A percentile compares a stretch with the other conserved stretches of the same genome.
phyloP scores from a whole-genome alignment of 1,140 invertebrate genomes.

The Saccostrea cuccullata region DNA sequence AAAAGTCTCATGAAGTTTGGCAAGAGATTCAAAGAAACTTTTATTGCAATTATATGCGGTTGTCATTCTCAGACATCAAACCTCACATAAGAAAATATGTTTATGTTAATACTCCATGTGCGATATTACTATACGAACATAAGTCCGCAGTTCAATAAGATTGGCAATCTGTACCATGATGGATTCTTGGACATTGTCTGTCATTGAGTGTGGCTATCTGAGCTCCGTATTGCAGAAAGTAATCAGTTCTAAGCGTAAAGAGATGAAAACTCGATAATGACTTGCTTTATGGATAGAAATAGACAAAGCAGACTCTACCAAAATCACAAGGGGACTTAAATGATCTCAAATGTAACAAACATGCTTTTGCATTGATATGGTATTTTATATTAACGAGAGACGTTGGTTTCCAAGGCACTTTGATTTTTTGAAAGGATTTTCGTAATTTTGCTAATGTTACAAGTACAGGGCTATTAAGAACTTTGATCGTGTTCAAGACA shows the following conservation, averaged over 20 bases:
- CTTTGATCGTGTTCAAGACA: too few species aligned
- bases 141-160: constrained; percentile 9
- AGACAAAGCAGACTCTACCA: constrained; percentile 21
- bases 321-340: constrained; percentile 24
- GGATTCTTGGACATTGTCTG: neutral
- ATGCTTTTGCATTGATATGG: constrained; percentile 31
- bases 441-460: neutral
- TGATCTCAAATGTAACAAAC: constrained; percentile 31
- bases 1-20: too few species aligned
- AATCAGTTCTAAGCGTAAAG: constrained; percentile 35
- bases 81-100: neutral
- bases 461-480: neutral
- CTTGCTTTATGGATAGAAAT: constrained; percentile 24
- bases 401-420: neutral
- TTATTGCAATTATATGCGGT: too few species aligned
- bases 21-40: too few species aligned
- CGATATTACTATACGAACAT: neutral
- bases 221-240: constrained; percentile 19
- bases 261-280: constrained; percentile 31
- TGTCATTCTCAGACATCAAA: too few species aligned
- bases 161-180: constrained; percentile 19
- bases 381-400: neutral
- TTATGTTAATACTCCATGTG: neutral
- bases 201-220: constrained; percentile 18
- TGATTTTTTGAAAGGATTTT: neutral